phyloP scores from a whole-genome alignment of 1,140 invertebrate species.

The Potamilus streckersoni region DNA sequence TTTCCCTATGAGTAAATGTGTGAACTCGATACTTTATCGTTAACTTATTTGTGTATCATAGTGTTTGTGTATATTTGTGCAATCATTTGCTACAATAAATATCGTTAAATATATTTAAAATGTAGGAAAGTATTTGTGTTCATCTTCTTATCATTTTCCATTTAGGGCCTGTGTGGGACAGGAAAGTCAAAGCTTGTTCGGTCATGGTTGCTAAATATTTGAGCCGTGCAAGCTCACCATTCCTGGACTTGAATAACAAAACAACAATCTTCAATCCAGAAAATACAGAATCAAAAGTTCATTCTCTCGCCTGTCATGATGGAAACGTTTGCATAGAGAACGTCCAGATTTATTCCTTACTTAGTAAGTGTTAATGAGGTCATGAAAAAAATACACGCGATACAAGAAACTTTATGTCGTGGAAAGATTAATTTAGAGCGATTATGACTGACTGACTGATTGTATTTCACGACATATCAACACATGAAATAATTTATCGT shows the following conservation, averaged over 20 bases:
- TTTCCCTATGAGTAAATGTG: too few relatives aligned
- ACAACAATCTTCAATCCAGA: constrained; percentile 36
- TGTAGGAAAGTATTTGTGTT: too few relatives aligned
- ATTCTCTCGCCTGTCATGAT: constrained; percentile 32
- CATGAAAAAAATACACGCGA: neutral
- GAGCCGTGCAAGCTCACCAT: constrained; percentile 26
- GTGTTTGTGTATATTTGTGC: too few relatives aligned
- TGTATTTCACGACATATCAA: too few relatives aligned
- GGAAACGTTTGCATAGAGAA: constrained; percentile 32
- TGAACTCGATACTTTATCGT: too few relatives aligned
- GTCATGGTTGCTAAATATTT: constrained; percentile 29
- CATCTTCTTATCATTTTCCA: neutral
- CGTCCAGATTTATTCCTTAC: constrained; percentile 26
- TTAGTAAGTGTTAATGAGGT: constrained; percentile 20
- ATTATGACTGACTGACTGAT: too few relatives aligned
- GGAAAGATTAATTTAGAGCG: too few relatives aligned
- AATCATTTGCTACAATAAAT: too few relatives aligned
- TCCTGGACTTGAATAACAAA: constrained; percentile 24
- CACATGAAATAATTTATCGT: too few relatives aligned
- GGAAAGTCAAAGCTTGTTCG: constrained; percentile 26
- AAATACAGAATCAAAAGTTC: constrained; percentile 24
- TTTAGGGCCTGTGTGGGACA: constrained; percentile 29
- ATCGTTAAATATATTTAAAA: too few relatives aligned
- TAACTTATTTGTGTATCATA: too few relatives aligned
- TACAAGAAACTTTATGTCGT: too few relatives aligned